Evolutionary conservation across 1,140 invertebrate genomes (phyloP).

Genomic region (Drosophila parabipectinata): DNA sequence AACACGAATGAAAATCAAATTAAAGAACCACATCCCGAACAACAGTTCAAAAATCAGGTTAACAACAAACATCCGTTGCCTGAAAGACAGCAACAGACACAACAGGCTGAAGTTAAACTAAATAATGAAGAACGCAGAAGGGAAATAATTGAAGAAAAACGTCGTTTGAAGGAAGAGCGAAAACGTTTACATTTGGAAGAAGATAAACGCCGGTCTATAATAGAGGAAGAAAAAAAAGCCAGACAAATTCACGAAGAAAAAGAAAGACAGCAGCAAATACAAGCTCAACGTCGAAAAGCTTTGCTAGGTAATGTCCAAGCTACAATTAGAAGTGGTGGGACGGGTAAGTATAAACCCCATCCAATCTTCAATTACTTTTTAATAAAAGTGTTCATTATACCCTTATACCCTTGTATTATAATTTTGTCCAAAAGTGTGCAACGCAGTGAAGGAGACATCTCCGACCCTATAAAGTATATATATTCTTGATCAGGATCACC

Average conservation of each 20-base stretch:
- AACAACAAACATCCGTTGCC: conserved; percentile 43
- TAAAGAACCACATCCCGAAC: conserved; percentile 28
- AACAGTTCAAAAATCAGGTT: conserved; percentile 12
- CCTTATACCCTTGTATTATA: too few relatives aligned
- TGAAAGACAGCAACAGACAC: conserved; percentile 56
- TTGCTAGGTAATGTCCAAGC: conserved; percentile 51
- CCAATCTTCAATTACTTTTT: background rate
- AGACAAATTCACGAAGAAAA: conserved; percentile 74
- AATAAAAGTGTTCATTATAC: background rate
- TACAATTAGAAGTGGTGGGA: background rate
- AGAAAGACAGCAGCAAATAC: conserved; percentile 75
- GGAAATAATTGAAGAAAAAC: conserved; percentile 62
- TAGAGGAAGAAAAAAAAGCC: conserved; percentile 64
- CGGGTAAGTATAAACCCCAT: background rate
- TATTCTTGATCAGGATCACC: too few relatives aligned
- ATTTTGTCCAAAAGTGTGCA: too few relatives aligned
- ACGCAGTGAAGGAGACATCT: too few relatives aligned
- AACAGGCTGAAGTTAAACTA: conserved; percentile 16
- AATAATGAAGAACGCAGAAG: conserved; percentile 55
- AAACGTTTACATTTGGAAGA: conserved; percentile 85
- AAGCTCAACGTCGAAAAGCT: conserved; percentile 76
- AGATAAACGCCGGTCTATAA: conserved; percentile 83
- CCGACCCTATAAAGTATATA: too few relatives aligned
- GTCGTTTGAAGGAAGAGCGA: conserved; percentile 82
- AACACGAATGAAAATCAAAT: conserved; percentile 12